phyloP scores from a whole-genome alignment of 2,113 vertebrate species.

The Danionella cerebrum region DNA sequence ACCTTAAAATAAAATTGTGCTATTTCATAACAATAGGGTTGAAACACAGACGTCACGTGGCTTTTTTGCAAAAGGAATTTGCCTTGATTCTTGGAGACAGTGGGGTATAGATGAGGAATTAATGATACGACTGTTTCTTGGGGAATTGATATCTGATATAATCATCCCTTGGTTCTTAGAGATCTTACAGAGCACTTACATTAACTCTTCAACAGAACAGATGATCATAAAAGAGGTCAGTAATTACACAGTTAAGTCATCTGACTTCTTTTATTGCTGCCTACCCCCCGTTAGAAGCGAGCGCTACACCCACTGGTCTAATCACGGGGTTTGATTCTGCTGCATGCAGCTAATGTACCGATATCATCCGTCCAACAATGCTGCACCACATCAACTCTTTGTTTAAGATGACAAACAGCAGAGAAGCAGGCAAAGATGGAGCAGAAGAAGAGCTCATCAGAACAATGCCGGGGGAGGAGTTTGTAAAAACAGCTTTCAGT shows the following conservation, averaged over 20 bases:
- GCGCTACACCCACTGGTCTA: constrained; percentile 77
- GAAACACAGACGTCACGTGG: no score
- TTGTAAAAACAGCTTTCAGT: constrained; percentile 9
- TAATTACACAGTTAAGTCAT: constrained; percentile 76
- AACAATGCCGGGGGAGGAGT: constrained; percentile 3
- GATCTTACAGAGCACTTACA: no score
- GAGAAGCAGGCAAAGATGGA: constrained; percentile 25
- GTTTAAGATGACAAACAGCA: constrained; percentile 36
- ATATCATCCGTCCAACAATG: constrained; percentile 69
- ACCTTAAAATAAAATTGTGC: no score
- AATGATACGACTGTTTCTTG: no score
- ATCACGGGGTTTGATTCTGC: constrained; percentile 81
- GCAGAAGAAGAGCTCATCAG: constrained; percentile 16
- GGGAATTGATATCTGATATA: no score
- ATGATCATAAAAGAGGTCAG: constrained; percentile 57
- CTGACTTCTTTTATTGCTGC: constrained; percentile 78
- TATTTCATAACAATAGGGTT: no score
- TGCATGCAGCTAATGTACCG: constrained; percentile 70
- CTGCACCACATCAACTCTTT: constrained; percentile 20
- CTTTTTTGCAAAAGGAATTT: no score
- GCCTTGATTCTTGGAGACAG: no score
- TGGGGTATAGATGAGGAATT: no score
- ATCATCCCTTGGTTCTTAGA: no score
- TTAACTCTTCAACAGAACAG: constrained; percentile 20
- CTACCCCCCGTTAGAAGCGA: constrained; percentile 75